Base-by-base conservation (phyloP, 2,113 vertebrate species). In the Tautogolabrus adspersus region DNA sequence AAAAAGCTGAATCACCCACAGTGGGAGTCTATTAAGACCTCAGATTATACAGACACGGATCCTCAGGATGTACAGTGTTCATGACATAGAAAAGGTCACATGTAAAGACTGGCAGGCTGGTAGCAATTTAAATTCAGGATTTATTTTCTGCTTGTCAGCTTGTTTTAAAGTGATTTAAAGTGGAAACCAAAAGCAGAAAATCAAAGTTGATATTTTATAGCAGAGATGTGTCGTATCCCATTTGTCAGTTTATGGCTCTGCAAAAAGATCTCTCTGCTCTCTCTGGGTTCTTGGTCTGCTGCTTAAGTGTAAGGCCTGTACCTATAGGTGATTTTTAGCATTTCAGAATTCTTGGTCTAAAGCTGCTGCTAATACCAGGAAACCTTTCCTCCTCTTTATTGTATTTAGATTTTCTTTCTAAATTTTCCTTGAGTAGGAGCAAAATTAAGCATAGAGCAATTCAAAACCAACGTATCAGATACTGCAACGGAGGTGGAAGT, bases 1-100 rank as follows among this genome's bases (percentile, higher is more conserved):
- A 44, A 65, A 38, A 46, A 54, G 55, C 66, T 81, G 71, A 86
- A 70, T 82, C 68, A 82, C 52, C 37, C 73, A 26, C 46, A 69
- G 52, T 11, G 63, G n/a, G 74, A 49, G 65, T 55, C 51, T 67
- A 11, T 59, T 59, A 69, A 77, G 69, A 34, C 49, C 72, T 83
- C 26, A 13, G 49, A 71, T 34, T 66, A 34, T 26, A 59, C 55
- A 40, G 23, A 34, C 21, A 59, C 56, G 44, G 23, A 67, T 64
- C 52, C 63, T 76, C 9, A 1, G 40, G 68, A 69, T 9, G 55
- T 9, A 23, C 52, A 42, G 44, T 1, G 37, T 46, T 37, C 56
- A 8, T 1, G 6, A 49, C 54, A n/a, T 18, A 47, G 40, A 15
- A 13, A 21, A 2, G 38, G 34, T 63, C 62, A 44, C 75, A 26